These are phyloP conservation scores for Drosophila niveifrons DNA, from an alignment of 2,888 invertebrate species.

Conservation along the genomic window DNA sequence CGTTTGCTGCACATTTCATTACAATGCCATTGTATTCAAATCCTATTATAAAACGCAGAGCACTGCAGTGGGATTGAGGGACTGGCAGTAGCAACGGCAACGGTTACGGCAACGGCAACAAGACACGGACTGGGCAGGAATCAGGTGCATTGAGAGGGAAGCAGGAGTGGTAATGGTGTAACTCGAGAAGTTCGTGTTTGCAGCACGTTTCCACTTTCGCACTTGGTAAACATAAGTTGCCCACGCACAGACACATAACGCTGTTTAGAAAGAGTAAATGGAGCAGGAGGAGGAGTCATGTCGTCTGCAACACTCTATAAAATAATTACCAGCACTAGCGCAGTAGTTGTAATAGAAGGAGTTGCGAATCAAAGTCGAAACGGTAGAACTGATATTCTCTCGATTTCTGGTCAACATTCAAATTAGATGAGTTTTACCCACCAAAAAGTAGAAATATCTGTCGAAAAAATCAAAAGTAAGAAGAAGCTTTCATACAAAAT, in stretches of 20 bases:
- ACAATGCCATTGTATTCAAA: slow-evolving; percentile 79
- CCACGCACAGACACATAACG: slow-evolving; percentile 60
- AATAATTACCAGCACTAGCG: slow-evolving; percentile 76
- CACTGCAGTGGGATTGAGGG: slow-evolving; percentile 51
- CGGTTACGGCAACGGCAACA: not conserved
- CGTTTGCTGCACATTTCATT: slow-evolving; percentile 81
- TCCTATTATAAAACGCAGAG: slow-evolving; percentile 77
- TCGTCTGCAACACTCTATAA: slow-evolving; percentile 68
- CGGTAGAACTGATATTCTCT: slow-evolving; percentile 18
- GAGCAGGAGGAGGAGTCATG: slow-evolving; percentile 13
- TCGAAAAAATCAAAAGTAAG: no score
- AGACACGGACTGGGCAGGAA: not conserved
- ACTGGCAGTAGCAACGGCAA: not conserved
- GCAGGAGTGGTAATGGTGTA: slow-evolving; percentile 46
- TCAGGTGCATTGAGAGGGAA: not conserved
- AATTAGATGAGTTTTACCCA: slow-evolving; percentile 26
- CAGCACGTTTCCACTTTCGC: slow-evolving; percentile 81
- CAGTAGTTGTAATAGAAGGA: slow-evolving; percentile 22
- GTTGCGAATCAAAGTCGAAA: slow-evolving; percentile 19
- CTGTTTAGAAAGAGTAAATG: not conserved
- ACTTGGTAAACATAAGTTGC: slow-evolving; percentile 80
- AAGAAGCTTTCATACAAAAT: no score
- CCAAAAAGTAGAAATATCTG: no score
- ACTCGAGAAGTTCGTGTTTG: slow-evolving; percentile 72
- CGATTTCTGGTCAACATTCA: slow-evolving; percentile 7